A percentile compares a stretch with the other conserved stretches of the same genome.
phyloP scores from a whole-genome alignment of 1,140 invertebrate genomes.

The Ceratina japonica region DNA sequence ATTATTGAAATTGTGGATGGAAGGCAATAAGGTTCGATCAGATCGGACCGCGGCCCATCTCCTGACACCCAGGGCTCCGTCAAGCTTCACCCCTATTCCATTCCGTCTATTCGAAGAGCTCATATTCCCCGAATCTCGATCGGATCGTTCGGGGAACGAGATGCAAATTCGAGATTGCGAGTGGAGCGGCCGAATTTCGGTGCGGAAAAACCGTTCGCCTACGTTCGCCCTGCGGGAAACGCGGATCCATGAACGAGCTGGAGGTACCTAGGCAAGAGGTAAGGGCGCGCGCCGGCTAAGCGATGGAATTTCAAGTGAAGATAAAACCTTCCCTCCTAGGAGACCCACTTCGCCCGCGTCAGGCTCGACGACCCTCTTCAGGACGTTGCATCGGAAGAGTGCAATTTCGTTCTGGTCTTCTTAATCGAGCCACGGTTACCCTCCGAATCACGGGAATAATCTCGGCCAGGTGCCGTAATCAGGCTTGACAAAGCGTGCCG shows the following conservation, averaged over 20 bases:
- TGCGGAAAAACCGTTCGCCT: conserved; percentile 3
- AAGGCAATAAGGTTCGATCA: no score
- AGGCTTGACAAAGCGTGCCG: conserved; percentile 32
- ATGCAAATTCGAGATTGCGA: conserved; percentile 40
- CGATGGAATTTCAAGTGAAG: conserved; percentile 24
- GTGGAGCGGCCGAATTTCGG: conserved; percentile 36
- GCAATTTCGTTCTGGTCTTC: conserved; percentile 35
- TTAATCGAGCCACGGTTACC: conserved; percentile 35
- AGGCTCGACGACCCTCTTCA: conserved; percentile 2
- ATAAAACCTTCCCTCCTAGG: conserved; percentile 25
- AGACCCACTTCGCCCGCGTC: conserved; percentile 6
- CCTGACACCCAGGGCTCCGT: conserved; percentile 5
- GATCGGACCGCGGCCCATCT: background rate
- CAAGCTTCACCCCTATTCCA: conserved; percentile 1
- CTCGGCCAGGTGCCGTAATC: conserved; percentile 36
- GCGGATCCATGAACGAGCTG: background rate
- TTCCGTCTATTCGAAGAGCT: background rate
- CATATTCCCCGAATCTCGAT: conserved; percentile 28
- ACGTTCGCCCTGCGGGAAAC: background rate
- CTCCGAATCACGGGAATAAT: conserved; percentile 34
- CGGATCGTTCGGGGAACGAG: conserved; percentile 28
- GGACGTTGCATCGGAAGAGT: conserved; percentile 28
- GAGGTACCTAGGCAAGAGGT: no score
- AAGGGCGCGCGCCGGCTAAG: background rate
- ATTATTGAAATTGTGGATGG: no score